These are phyloP conservation scores for Synaphobranchus kaupii DNA, from an alignment of 2,797 vertebrate species.

Conservation along the genomic window DNA sequence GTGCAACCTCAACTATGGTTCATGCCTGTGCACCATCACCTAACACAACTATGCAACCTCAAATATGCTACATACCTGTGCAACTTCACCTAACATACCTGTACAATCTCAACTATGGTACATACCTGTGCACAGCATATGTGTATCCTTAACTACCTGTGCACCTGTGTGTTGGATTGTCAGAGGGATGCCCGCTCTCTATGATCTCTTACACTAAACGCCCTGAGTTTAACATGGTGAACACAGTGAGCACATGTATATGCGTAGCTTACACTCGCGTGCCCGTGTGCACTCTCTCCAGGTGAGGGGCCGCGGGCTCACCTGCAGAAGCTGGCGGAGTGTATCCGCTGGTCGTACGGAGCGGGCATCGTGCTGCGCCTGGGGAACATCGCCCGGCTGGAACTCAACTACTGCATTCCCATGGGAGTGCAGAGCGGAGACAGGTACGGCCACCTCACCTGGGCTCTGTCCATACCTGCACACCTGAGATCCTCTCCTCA, in stretches of 20 bases:
- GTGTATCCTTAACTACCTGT: too few species aligned
- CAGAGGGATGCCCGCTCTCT: too few species aligned
- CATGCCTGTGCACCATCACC: too few species aligned
- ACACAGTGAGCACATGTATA: neutral
- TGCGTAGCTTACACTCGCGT: neutral
- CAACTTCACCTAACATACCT: too few species aligned
- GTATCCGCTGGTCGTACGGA: conserved; percentile 95
- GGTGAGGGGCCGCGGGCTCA: conserved; percentile 92
- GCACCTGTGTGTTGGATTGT: too few species aligned
- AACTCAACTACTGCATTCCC: conserved; percentile 97
- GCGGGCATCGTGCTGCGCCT: conserved; percentile 87
- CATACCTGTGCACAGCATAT: too few species aligned
- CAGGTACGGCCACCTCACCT: conserved; percentile 69
- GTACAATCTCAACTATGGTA: too few species aligned
- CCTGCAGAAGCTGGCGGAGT: conserved; percentile 86
- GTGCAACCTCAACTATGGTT: neutral
- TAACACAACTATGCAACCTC: neutral
- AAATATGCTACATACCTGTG: neutral
- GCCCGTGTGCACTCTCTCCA: conserved; percentile 48
- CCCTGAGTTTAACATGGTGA: neutral
- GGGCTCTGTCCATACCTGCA: neutral
- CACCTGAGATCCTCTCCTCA: neutral
- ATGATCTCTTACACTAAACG: too few species aligned
- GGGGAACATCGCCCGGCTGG: conserved; percentile 93
- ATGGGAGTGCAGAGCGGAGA: conserved; percentile 95